phyloP scores from a whole-genome alignment of 2,888 invertebrate species.

The Tenodera sinensis region DNA sequence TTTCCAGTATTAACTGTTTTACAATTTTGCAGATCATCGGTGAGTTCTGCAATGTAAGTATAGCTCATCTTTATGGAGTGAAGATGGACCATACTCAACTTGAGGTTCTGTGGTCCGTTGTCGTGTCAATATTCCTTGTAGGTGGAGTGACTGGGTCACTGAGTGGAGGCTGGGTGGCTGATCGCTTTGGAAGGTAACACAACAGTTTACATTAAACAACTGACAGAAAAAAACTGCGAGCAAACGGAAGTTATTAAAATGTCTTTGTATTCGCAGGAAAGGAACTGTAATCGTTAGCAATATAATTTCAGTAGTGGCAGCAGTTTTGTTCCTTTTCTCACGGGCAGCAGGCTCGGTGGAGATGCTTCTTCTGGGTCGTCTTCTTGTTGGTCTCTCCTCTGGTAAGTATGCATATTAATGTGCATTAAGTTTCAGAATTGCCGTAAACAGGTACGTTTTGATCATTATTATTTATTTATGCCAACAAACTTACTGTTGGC shows the following conservation, averaged over 20 bases:
- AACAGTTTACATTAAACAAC: not conserved
- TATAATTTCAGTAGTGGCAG: slow-evolving; percentile 63
- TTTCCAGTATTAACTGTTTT: not conserved
- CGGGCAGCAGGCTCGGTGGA: slow-evolving; percentile 70
- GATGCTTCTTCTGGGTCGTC: slow-evolving; percentile 71
- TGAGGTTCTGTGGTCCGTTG: slow-evolving; percentile 71
- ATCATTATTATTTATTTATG: too few species aligned
- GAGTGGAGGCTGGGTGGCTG: slow-evolving; percentile 73
- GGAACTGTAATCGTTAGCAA: slow-evolving; percentile 70
- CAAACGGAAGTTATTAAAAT: not conserved
- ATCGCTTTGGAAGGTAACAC: slow-evolving; percentile 65
- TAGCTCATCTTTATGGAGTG: slow-evolving; percentile 57
- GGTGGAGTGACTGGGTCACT: slow-evolving; percentile 88
- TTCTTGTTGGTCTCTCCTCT: slow-evolving; percentile 72
- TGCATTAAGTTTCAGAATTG: too few species aligned
- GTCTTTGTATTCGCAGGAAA: slow-evolving; percentile 48
- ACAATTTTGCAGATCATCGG: slow-evolving; percentile 57
- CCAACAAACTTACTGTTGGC: too few species aligned
- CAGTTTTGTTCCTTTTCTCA: slow-evolving; percentile 63
- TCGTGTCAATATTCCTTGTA: slow-evolving; percentile 85
- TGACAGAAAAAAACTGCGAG: not conserved
- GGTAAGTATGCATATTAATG: slow-evolving; percentile 46
- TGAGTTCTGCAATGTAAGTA: slow-evolving; percentile 68
- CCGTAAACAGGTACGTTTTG: too few species aligned
- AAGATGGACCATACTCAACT: slow-evolving; percentile 51